A percentile compares a stretch with the other conserved stretches of the same genome.
phyloP scores from a whole-genome alignment of 2,113 vertebrate genomes.

The Odontesthes bonariensis region DNA sequence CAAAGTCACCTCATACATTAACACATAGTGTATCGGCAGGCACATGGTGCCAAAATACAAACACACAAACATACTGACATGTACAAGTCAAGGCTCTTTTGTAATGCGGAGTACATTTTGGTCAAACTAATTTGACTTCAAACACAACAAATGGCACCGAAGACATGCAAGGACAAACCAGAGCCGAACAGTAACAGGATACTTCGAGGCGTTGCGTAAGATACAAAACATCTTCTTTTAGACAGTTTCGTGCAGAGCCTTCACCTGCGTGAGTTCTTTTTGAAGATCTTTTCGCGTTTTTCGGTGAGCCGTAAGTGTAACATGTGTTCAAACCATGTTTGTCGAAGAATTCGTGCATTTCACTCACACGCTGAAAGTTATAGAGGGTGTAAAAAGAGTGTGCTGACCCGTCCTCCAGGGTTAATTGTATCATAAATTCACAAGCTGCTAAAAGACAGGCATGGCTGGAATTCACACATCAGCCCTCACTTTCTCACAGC shows the following conservation, averaged over 20 bases:
- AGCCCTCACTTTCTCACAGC: slow-evolving; percentile 61
- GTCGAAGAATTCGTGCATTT: slow-evolving; percentile 45
- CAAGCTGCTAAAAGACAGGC: slow-evolving; percentile 74
- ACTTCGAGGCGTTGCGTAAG: neutral
- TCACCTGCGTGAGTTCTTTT: neutral
- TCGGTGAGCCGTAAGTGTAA: neutral
- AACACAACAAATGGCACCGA: neutral
- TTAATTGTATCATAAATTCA: slow-evolving; percentile 83
- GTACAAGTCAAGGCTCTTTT: slow-evolving; percentile 5
- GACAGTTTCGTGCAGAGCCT: neutral
- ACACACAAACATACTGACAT: slow-evolving; percentile 32
- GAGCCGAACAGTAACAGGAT: no score
- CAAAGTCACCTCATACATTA: slow-evolving; percentile 26
- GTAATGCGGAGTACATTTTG: slow-evolving; percentile 25
- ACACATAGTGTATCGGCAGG: neutral
- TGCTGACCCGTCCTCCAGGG: slow-evolving; percentile 58
- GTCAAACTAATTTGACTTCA: slow-evolving; percentile 64
- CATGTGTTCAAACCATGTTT: neutral
- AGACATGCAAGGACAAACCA: no score
- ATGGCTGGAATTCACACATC: slow-evolving; percentile 83
- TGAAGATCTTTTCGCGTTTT: neutral
- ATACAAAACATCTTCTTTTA: neutral
- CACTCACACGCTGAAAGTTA: slow-evolving; percentile 28
- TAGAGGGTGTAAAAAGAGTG: slow-evolving; percentile 68
- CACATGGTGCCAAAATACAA: slow-evolving; percentile 21